Evolutionary conservation across 2,888 invertebrate species (phyloP), one percentile per base, ranked within the genome.

Genomic region (Conops quadrifasciatus): DNA sequence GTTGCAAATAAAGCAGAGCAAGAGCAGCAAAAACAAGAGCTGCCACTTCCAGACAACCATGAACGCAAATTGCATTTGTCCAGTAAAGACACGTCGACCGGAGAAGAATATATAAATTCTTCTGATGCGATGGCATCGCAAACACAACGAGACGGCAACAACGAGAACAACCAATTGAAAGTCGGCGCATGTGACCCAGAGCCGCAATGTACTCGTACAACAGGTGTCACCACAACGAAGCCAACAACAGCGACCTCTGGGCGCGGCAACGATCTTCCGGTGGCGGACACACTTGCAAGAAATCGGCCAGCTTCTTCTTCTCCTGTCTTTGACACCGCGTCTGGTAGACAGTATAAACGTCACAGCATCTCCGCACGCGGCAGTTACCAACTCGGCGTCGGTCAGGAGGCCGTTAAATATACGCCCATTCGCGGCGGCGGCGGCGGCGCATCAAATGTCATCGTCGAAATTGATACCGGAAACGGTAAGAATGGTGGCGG

Each of bases 351-450:
- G 9, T 70, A 75, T 19, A 78, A 78, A 51, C 72, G 78, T 16
- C 78, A 78, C 59, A 78, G 78, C 58, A 73, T 78, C 43, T 78
- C 78, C 24, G 77, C 78, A 53, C 78, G 78, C 24, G 77, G 78
- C 26, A 71, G 30, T 16, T 28, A 58, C 16, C 24, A 24, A n/a
- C 7, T 26, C 24, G 47, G 15, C 24, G 9, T 36, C 16, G 36
- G 49, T 36, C 24, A 56, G 15, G 62, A 66, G 3, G 64, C 26
- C 9, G 65, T 24, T 1, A 74, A 71, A 64, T 73, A 60, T 47
- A 75, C 75, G 36, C 74, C 76, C 0, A 73, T 70, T 21, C 76
- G 75, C 47, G 76, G 73, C 26, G 71, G 75, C 21, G 75, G 66
- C 51, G 69, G 21, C 26, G 53, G 67, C 2, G 30, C 60, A 2